Evolutionary conservation across 2,797 vertebrate genomes (phyloP), one percentile per base, ranked within the genome.

Genomic region (Syndactyla subalaris): DNA sequence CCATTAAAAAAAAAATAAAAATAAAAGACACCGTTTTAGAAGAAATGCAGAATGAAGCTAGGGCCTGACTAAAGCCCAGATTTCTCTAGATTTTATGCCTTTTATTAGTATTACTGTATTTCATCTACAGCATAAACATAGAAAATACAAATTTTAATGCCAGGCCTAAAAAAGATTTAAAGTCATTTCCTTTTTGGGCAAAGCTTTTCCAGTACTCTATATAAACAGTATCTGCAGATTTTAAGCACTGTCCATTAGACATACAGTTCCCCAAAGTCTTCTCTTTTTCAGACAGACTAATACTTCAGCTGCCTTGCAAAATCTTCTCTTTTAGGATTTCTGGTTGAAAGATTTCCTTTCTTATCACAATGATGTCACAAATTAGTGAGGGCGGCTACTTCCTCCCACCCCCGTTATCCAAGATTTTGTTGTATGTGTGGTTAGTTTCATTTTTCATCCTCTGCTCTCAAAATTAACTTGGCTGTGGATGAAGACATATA

Each of bases 401-500:
- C 76, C 52, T 96, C 36, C 89, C n/a, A 10, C 52, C 73, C 32
- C 85, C 1, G 0, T 54, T 68, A 95, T 67, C 90, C 82, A 94
- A 92, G 78, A 93, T 75, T 89, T 89, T 85, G 41, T 62, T 84
- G 54, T 78, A 27, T 36, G 54, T 61, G 52, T 67, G 41, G 41
- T 63, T 73, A 75, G 74, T 84, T 92, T 95, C 94, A 72, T 82
- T 95, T 96, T 96, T 88, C 89, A 92, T 88, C 71, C 78, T 86
- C 71, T 11, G 54, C 82, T 96, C 95, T 95, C 65, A 82, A 93
- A 96, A 96, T 93, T 83, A 97, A 95, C 92, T 97, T 70, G 59
- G 83, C 95, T 94, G 88, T 90, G 92, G 92, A 75, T 91, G 94
- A 96, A 95, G 89, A 90, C 63, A 74, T 73, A 88, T 81, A 57